phyloP scores from a whole-genome alignment of 2,113 vertebrate species.

The Greenwoodochromis staneri region DNA sequence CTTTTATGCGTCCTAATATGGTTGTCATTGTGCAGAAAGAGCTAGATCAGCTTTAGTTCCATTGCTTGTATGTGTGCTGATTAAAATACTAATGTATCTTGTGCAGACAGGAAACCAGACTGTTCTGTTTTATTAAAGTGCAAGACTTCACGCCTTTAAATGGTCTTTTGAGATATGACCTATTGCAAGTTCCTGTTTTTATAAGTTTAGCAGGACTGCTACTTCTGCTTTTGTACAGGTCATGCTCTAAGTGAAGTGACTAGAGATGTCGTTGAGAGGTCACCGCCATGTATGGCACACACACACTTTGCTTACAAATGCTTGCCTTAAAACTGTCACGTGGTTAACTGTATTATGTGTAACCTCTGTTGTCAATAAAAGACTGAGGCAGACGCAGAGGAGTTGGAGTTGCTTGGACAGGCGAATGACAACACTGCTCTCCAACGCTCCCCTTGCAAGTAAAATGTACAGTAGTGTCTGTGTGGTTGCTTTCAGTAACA shows the following conservation, averaged over 20 bases:
- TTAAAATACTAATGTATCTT: neutral
- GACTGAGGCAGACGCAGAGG: neutral
- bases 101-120: neutral
- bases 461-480: neutral
- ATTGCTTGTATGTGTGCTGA: neutral
- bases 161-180: neutral
- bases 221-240: neutral
- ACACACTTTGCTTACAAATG: neutral
- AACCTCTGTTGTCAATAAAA: neutral
- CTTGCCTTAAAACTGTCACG: neutral
- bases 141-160: neutral
- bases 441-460: accelerated
- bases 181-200: neutral
- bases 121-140: neutral
- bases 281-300: neutral
- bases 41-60: neutral
- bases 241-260: accelerated
- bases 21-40: neutral
- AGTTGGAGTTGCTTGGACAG: neutral
- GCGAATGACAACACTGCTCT: neutral
- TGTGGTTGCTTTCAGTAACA: neutral
- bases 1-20: neutral
- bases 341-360: neutral
- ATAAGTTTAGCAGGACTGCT: neutral
- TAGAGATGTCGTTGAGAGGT: neutral